Base-by-base conservation (phyloP, 2,888 invertebrate genomes). In the Spisula subtruncata region DNA sequence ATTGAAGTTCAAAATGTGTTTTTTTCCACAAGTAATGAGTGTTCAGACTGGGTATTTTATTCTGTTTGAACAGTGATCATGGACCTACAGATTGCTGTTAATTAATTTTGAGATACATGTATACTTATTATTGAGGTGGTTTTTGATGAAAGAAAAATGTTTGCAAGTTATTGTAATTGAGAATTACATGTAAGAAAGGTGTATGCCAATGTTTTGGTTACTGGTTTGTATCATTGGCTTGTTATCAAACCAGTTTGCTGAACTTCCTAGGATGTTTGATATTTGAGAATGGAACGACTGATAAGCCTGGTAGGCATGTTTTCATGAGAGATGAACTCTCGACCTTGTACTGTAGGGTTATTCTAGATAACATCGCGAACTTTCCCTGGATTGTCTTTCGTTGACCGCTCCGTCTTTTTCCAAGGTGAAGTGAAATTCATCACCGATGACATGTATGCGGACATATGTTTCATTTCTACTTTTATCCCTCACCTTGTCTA, bases 261-360 rank as follows among this genome's bases (percentile, higher is more conserved):
- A 66, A n/a, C 5, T 66, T 25, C 18, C 14, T 32, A 16, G 35
- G 25, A 75, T 75, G 32, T 75, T 35, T 75, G 25, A 75, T 75
- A 18, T 75, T 35, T 75, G 5, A 32, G 16, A 75, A 35, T 75
- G 10, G 32, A 75, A 16, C 35, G 29, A 75, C 75, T 75, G 75
- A 75, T 75, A 75, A 75, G 29, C 32, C 75, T 75, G n/a, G 41
- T 41, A 35, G 75, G 35, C 35, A 75, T 35, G 75, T 75, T 75
- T 35, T 25, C 75, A 75, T 35, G 75, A 32, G 18, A 16, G 10
- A 5, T 75, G 75, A 75, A 75, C 75, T 75, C n/a, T 75, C 75
- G 75, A 75, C 75, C 75, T 32, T 32, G n/a, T 25, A 25, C 60
- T 41, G 16, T 14, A 14, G 60, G 60, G 60, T 75, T 10, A 14